Conservation (phyloP, 2,113 vertebrate species). For the human region GRCh38 chr3:34696501-34697000, state of each 20-base stretch:
- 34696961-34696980: background rate
- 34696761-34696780: background rate
- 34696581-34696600: too few species aligned
- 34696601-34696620: too few species aligned
- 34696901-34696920: background rate
- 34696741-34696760: background rate
- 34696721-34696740: too few species aligned
- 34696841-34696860: background rate
- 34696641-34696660: too few species aligned
- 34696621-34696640: too few species aligned
- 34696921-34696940: background rate
- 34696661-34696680: too few species aligned
- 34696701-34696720: too few species aligned
- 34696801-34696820: background rate
- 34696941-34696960: background rate
- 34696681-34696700: too few species aligned
- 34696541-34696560: too few species aligned
- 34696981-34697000: background rate
- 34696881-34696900: background rate
- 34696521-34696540: too few species aligned
- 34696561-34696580: too few species aligned
- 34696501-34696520: too few species aligned
- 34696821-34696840: background rate
- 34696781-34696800: background rate
- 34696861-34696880: background rate